A percentile compares a stretch with the other conserved stretches of the same genome.
phyloP scores from a whole-genome alignment of 2,888 invertebrate species.

The Spialia ferax region DNA sequence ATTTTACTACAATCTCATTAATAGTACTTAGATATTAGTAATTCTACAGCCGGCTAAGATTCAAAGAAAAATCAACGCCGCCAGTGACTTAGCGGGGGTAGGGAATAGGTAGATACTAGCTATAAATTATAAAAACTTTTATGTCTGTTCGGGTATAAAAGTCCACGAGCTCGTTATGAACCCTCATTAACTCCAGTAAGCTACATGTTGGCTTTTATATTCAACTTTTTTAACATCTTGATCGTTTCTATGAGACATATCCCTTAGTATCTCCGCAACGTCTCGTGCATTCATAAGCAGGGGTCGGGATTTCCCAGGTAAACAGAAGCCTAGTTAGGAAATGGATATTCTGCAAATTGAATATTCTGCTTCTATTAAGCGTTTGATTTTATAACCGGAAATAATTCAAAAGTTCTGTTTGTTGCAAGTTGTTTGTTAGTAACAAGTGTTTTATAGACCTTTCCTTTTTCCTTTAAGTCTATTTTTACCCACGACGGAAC shows the following conservation, averaged over 20 bases:
- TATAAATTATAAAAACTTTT: neutral
- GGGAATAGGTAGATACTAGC: too few relatives aligned
- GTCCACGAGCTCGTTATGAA: neutral
- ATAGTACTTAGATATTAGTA: too few relatives aligned
- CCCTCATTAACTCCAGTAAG: neutral
- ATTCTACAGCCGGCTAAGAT: too few relatives aligned
- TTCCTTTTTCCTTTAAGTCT: too few relatives aligned
- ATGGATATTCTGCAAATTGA: constrained; percentile 40
- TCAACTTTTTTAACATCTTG: constrained; percentile 2
- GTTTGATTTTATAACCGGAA: constrained; percentile 17
- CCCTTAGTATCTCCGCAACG: constrained; percentile 62
- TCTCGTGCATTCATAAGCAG: constrained; percentile 78
- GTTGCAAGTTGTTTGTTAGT: neutral
- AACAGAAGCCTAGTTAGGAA: constrained; percentile 41
- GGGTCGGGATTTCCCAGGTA: constrained; percentile 43
- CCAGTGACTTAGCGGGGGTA: too few relatives aligned
- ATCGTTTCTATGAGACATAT: constrained; percentile 49
- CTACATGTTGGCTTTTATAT: neutral
- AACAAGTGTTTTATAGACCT: neutral
- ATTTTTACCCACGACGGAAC: too few relatives aligned
- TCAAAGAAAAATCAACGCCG: too few relatives aligned
- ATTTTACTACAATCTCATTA: too few relatives aligned
- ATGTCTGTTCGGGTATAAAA: neutral
- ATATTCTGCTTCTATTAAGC: constrained; percentile 17
- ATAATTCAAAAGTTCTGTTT: constrained; percentile 8